Percentiles rank a stretch among this genome's conserved stretches.
Evolutionary conservation across 2,797 vertebrate species (phyloP).

Genomic region (Novumbra hubbsi): DNA sequence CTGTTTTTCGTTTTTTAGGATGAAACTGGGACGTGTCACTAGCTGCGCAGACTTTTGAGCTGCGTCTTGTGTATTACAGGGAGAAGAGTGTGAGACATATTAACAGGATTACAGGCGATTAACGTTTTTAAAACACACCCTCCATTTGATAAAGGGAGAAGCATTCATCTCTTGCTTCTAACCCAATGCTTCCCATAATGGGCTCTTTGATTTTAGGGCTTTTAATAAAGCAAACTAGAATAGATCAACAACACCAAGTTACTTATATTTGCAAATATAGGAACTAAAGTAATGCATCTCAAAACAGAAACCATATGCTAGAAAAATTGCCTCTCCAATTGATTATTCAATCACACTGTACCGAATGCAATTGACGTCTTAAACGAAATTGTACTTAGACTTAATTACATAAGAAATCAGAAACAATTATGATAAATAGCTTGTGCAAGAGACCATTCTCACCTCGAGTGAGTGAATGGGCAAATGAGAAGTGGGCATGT

Average conservation of each 20-base stretch:
- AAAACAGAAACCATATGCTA: neutral
- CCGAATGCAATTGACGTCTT: neutral
- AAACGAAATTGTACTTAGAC: conserved; percentile 3
- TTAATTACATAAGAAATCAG: conserved; percentile 3
- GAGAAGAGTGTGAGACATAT: conserved; percentile 74
- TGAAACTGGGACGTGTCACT: conserved; percentile 15
- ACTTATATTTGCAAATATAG: neutral
- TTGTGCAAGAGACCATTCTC: conserved; percentile 13
- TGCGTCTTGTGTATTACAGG: conserved; percentile 68
- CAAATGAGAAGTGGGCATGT: neutral
- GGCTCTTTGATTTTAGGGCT: neutral
- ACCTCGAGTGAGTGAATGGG: conserved; percentile 13
- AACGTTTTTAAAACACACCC: conserved; percentile 54
- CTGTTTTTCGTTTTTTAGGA: neutral
- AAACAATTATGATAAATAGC: neutral
- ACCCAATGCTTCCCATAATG: conserved; percentile 11
- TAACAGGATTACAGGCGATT: conserved; percentile 80
- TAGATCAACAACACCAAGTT: neutral
- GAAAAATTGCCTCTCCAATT: neutral
- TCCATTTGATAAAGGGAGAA: conserved; percentile 46
- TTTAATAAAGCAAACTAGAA: neutral
- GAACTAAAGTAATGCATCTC: neutral
- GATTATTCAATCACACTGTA: neutral
- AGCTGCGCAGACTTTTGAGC: conserved; percentile 7
- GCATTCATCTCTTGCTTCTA: conserved; percentile 33